Evolutionary conservation across 2,888 invertebrate species (phyloP).

Genomic region (Stenchaetothrips biformis): DNA sequence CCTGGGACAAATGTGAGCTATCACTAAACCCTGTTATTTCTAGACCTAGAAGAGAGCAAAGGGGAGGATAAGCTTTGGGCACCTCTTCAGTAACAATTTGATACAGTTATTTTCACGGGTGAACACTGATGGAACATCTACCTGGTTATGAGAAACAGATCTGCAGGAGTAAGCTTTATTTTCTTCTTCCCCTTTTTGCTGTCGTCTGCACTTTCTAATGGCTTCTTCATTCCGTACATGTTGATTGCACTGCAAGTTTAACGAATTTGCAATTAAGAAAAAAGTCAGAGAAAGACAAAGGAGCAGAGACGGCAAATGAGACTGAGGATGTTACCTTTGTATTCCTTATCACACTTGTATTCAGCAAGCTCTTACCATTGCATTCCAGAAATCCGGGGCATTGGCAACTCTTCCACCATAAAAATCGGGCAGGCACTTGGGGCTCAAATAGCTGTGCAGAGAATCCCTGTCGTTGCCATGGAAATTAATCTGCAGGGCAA

Average conservation of each 20-base stretch:
- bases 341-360: constrained; percentile 61
- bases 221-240: not conserved
- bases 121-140: no score
- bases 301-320: not conserved
- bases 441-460: constrained; percentile 56
- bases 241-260: not conserved
- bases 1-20: not conserved
- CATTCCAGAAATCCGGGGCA: constrained; percentile 58
- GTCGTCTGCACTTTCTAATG: not conserved
- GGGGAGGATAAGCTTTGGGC: not conserved
- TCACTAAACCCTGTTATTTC: constrained; percentile 12
- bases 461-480: constrained; percentile 64
- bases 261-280: not conserved
- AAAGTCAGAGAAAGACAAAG: not conserved
- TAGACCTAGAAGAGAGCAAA: not conserved
- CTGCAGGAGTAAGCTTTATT: not conserved
- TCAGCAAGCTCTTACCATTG: constrained; percentile 64
- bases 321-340: constrained; percentile 53
- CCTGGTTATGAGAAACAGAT: not conserved
- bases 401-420: constrained; percentile 64
- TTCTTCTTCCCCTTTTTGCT: constrained; percentile 4
- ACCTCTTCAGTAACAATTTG: not conserved
- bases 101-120: not conserved
- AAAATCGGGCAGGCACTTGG: constrained; percentile 54
- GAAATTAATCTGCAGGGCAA: constrained; percentile 56